These are phyloP conservation scores for Prosapia bicincta DNA, from an alignment of 2,888 invertebrate genomes.

Conservation along the genomic window DNA sequence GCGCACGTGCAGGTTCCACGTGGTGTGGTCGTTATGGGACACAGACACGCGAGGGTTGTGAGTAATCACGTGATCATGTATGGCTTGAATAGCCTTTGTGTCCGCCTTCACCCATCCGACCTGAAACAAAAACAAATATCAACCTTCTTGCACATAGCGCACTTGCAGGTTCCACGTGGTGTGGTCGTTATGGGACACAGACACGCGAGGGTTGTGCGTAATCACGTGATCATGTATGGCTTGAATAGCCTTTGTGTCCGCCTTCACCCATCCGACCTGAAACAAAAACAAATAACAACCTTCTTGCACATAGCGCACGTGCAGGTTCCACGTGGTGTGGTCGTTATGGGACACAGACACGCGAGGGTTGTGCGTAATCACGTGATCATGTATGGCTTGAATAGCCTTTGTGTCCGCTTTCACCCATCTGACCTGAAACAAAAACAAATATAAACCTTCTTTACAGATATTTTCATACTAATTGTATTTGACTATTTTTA, in stretches of 20 bases:
- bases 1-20: background rate
- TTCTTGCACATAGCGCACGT: slow-evolving; percentile 67
- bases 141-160: slow-evolving; percentile 64
- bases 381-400: slow-evolving; percentile 88
- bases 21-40: too few relatives aligned
- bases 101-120: too few relatives aligned
- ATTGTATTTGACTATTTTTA: too few relatives aligned
- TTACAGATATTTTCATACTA: too few relatives aligned
- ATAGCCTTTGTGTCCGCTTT: slow-evolving; percentile 91
- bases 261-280: too few relatives aligned
- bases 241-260: too few relatives aligned
- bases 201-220: slow-evolving; percentile 78
- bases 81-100: too few relatives aligned
- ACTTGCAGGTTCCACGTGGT: slow-evolving; percentile 89
- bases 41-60: too few relatives aligned
- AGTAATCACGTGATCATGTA: too few relatives aligned
- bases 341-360: slow-evolving; percentile 83
- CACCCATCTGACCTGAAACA: slow-evolving; percentile 82
- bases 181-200: slow-evolving; percentile 81
- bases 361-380: slow-evolving; percentile 87
- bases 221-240: too few relatives aligned
- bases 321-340: slow-evolving; percentile 84
- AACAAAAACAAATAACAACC: too few relatives aligned
- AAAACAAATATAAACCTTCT: background rate
- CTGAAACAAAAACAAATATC: too few relatives aligned